phyloP scores from a whole-genome alignment of 2,113 vertebrate species.

The Chauna torquata region DNA sequence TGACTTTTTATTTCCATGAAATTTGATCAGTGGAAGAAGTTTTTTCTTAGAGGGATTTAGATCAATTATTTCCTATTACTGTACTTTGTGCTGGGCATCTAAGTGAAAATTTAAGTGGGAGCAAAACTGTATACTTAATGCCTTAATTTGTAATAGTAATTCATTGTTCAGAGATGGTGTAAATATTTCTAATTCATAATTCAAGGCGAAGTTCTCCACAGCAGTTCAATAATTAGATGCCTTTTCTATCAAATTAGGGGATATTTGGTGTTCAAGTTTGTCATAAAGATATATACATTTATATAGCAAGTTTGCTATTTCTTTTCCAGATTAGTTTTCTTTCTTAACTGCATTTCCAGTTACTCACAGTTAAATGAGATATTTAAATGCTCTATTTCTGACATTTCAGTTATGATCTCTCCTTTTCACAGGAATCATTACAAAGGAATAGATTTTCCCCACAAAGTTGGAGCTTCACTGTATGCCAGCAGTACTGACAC shows the following conservation, averaged over 20 bases:
- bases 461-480: not conserved
- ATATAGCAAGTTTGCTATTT: not conserved
- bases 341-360: not conserved
- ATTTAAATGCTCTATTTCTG: not conserved
- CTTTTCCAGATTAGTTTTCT: not conserved
- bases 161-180: not conserved
- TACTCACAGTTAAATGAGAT: not conserved
- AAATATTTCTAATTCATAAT: not conserved
- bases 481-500: not conserved
- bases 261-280: not conserved
- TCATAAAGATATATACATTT: not conserved
- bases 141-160: not conserved
- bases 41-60: not conserved
- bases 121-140: not conserved
- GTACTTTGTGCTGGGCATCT: not conserved
- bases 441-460: not conserved
- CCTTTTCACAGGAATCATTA: not conserved
- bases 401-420: not conserved
- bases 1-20: not conserved
- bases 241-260: not conserved
- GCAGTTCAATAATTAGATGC: not conserved
- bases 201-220: not conserved
- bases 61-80: not conserved
- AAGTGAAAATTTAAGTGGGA: not conserved
- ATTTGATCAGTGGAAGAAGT: not conserved